Base-by-base conservation (phyloP, 2,113 vertebrate genomes). In the Proterorhinus semilunaris region DNA sequence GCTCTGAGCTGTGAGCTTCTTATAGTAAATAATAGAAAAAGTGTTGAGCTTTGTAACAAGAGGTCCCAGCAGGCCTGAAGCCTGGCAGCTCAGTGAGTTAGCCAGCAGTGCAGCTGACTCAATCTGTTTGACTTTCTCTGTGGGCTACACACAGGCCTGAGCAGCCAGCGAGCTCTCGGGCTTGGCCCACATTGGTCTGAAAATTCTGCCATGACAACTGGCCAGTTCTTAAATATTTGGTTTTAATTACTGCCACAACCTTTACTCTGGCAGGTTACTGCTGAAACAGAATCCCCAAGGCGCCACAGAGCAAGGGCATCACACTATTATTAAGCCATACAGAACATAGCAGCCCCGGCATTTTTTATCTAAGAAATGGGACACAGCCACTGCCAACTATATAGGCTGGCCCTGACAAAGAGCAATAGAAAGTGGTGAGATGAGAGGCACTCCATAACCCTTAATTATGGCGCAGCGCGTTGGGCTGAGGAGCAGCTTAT, bases 231-330 rank as follows among this genome's bases (percentile, higher is more conserved):
- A 91, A 91, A 90, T 92, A 92, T 93, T 93, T 92, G 90, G 88
- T 88, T 92, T 92, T 92, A 93, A 93, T 92, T 93, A 93, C 89
- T 88, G 88, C 87, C 86, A 83, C 86, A 90, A 92, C 91, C 92
- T 92, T 92, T 90, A 88, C 89, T 90, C 89, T 88, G 86, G 85
- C 88, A 85, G 89, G 88, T 88, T 89, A 88, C 83, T 86, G 82
- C 87, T 89, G 88, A 89, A 87, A 89, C 83, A 88, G 87, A 89
- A 91, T 91, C 83, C 91, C 84, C 70, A 55, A 76, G 79, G 87
- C 83, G 36, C 80, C 71, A 69, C 63, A n/a, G 66, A 77, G 84
- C 77, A 78, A 84, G 82, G 86, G 81, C 81, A 75, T 80, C 78
- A 27, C 68, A 82, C 80, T 80, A 89, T 87, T 85, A 83, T 83